Evolutionary conservation across 1,140 invertebrate species (phyloP), one percentile per base, ranked within the genome.

Genomic region (Araneus ventricosus): DNA sequence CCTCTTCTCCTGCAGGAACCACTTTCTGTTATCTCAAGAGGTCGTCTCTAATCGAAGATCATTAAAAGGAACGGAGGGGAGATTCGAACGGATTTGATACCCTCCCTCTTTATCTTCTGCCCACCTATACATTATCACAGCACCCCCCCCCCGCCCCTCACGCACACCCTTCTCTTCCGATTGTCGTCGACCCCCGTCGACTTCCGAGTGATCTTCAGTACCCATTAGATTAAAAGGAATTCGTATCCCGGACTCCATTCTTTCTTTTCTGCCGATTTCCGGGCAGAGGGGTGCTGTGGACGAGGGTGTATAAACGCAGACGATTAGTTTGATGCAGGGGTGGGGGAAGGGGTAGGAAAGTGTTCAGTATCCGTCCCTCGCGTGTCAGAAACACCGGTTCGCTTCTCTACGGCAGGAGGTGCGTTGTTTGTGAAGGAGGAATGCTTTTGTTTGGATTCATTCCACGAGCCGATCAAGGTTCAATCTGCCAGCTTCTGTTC

Each of bases 141-240:
- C 30, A 27, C 37, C 5, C 27, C 24, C 37, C 30, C n/a, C 75
- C 1, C 75, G 8, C n/a, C n/a, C n/a, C n/a, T n/a, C n/a, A n/a
- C n/a, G 52, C 52, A 63, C 61, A n/a, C 61, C 61, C 61, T 63
- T 27, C 61, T 63, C 45, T 52, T 52, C 45, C 85, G 85, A 88
- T 61, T 57, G 85, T 61, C 59, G 45, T 37, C n/a, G 24, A 27
- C 30, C 37, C 22, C 57, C n/a, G 7, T 61, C 86, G 61, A 88
- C 80, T 70, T 88, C 87, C 61, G 87, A 84, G 24, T 84, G 80
- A 88, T 88, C 87, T 88, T 37, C 59, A 70, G 41, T 61, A 30
- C 59, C 87, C 87, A 88, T 88, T 88, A 88, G 87, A 88, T 41
- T 67, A 88, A 88, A 88, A 88, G 87, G 87, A 88, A 88, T 88